phyloP scores from a whole-genome alignment of 2,888 invertebrate species.

The Phytoseiulus persimilis region DNA sequence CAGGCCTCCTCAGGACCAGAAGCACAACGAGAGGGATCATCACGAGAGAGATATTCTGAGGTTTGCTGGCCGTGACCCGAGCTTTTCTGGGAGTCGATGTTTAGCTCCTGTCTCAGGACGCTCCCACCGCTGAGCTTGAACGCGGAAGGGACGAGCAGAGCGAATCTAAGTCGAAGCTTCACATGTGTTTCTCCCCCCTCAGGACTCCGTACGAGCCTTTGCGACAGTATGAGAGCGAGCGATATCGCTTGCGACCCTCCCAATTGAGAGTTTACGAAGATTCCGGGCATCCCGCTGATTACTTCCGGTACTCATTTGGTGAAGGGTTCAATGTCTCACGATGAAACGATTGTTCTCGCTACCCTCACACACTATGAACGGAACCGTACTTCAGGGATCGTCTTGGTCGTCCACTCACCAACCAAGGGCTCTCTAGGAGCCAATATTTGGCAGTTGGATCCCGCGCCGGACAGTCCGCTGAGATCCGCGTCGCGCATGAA shows the following conservation, averaged over 20 bases:
- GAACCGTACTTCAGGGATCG: constrained; percentile 10
- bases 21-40: constrained; percentile 24
- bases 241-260: neutral
- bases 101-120: too few relatives aligned
- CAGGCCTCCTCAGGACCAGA: neutral
- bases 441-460: neutral
- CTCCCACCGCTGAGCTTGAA: too few relatives aligned
- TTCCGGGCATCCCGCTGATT: constrained; percentile 29
- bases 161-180: too few relatives aligned
- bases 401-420: constrained; percentile 14
- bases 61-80: neutral
- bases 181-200: too few relatives aligned
- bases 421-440: constrained; percentile 22
- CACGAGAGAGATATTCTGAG: constrained; percentile 10
- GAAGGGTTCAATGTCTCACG: neutral
- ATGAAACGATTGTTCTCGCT: neutral
- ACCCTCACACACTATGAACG: too few relatives aligned
- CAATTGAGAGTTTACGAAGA: neutral
- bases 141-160: neutral
- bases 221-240: constrained; percentile 11
- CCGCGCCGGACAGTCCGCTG: neutral
- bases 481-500: constrained; percentile 8
- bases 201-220: constrained; percentile 19
- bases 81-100: too few relatives aligned
- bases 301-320: constrained; percentile 1